Percentiles rank a stretch among this genome's conserved stretches.
These are phyloP conservation scores for Pseudomyrmex pallidus DNA, from an alignment of 1,140 invertebrate species.

Conservation along the genomic window DNA sequence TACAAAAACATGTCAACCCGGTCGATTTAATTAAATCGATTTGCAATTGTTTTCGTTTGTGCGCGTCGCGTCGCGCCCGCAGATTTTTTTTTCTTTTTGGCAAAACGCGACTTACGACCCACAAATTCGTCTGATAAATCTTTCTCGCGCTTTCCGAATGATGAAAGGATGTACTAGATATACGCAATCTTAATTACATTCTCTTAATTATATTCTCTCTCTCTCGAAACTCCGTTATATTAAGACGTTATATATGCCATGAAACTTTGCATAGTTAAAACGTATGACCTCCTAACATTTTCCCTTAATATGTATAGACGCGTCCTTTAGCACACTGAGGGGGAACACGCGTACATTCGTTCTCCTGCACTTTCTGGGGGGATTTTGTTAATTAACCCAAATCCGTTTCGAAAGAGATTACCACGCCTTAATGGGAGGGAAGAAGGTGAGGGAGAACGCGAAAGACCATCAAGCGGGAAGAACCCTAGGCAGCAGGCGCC, in stretches of 20 bases:
- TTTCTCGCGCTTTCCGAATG: not conserved
- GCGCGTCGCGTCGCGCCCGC: not conserved
- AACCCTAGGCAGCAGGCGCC: too few relatives aligned
- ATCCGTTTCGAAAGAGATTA: conserved; percentile 31
- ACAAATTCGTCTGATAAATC: not conserved
- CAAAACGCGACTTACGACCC: not conserved
- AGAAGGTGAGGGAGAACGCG: not conserved
- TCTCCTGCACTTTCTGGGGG: conserved; percentile 11
- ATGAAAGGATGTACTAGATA: not conserved
- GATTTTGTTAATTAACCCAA: conserved; percentile 48
- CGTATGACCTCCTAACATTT: not conserved
- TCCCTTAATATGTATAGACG: not conserved
- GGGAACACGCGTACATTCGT: not conserved
- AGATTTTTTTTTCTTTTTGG: not conserved
- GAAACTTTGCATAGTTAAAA: not conserved
- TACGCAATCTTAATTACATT: too few relatives aligned
- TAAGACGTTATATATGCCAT: not conserved
- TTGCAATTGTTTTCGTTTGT: not conserved
- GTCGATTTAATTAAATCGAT: too few relatives aligned
- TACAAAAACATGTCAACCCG: too few relatives aligned
- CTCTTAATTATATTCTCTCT: not conserved
- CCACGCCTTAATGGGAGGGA: conserved; percentile 9
- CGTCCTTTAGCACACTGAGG: not conserved
- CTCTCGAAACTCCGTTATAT: not conserved
- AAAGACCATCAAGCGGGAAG: not conserved